Evolutionary conservation across 2,888 invertebrate species (phyloP).

Genomic region (Escarpia spicata): DNA sequence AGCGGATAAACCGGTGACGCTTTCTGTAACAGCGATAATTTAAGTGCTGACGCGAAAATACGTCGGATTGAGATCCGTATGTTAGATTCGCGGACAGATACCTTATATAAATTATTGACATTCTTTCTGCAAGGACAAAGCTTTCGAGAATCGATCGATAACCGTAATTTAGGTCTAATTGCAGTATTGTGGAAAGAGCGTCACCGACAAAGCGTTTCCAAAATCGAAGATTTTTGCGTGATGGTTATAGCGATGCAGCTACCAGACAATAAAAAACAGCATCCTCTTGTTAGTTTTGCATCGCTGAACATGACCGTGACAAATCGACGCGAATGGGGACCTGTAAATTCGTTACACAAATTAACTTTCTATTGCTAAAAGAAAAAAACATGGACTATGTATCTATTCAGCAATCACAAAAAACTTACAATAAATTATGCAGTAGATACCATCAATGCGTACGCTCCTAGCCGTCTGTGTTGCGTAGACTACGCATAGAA

Average conservation of each 20-base stretch:
- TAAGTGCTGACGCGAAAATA: not conserved
- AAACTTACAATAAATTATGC: not conserved
- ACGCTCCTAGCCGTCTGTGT: not conserved
- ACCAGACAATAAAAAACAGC: not conserved
- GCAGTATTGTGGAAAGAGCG: not conserved
- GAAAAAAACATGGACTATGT: not conserved
- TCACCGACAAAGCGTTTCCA: not conserved
- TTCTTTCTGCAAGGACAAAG: not conserved
- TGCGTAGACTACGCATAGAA: not conserved
- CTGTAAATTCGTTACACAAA: not conserved
- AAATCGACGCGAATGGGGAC: not conserved
- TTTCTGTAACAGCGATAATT: not conserved
- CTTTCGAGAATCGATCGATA: not conserved
- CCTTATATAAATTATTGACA: slow-evolving; percentile 3
- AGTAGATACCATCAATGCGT: not conserved
- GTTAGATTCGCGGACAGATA: not conserved
- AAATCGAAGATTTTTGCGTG: not conserved
- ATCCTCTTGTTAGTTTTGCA: not conserved
- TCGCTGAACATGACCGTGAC: not conserved
- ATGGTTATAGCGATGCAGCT: not conserved
- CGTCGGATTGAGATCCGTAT: not conserved
- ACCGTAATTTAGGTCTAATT: not conserved
- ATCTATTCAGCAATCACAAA: not conserved
- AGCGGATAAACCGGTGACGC: not conserved
- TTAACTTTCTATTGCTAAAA: not conserved